Base-by-base conservation (phyloP, 2,888 invertebrate genomes). In the Ceramica pisi region DNA sequence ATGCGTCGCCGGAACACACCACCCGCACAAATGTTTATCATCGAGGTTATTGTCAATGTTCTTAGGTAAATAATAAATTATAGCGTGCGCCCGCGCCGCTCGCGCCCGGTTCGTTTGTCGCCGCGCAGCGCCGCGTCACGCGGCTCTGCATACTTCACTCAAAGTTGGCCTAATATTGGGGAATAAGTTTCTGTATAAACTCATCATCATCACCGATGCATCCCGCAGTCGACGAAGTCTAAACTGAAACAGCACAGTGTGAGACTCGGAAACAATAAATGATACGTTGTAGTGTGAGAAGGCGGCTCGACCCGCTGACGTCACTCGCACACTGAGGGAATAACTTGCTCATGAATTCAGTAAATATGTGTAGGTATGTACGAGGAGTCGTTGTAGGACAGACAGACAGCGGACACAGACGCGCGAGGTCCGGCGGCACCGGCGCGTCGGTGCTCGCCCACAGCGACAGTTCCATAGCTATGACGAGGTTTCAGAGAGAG, bases 31-130 rank as follows among this genome's bases (percentile, higher is more conserved):
- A 90, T 90, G 85, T 89, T 84, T 88, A 91, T 92, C 91, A 92
- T 92, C 92, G 92, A 92, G 90, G 89, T 91, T 88, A 88, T 92
- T 90, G 90, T 92, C 91, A 90, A 92, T 92, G 91, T 92, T 92
- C 87, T 91, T 92, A 94, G 93, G 87, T 93, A 92, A 89, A 90
- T 92, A 92, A 92, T 90, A 89, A 92, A 92, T 90, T 90, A 88
- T 89, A 91, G 90, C 83, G 89, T 86, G 87, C 82, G 79, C 71
- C 56, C 77, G 72, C 82, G 78, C 80, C 78, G 67, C 83, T 74
- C 71, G 46, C 70, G 71, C 71, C 75, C 71, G 46, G 73, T 80
- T 72, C 16, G 67, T 71, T 65, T 70, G 59, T 66, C 66, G 70
- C 63, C 74, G 76, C 75, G 65, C 53, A 75, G 60, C 59, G 63